Base-by-base conservation (phyloP, 2,113 vertebrate species). In the Prunella fulvescens region DNA sequence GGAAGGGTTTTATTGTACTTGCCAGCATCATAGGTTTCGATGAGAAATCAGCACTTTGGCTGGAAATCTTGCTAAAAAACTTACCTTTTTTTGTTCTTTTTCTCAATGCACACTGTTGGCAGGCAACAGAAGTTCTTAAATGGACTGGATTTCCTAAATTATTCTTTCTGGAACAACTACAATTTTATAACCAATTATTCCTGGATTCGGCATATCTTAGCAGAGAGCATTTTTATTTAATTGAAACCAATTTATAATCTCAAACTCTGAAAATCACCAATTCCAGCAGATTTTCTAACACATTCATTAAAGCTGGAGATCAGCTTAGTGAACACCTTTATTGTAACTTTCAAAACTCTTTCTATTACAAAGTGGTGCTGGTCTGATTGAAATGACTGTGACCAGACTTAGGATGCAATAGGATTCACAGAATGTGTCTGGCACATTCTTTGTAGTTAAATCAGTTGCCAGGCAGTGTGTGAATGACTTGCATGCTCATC, bases 21-120 rank as follows among this genome's bases (percentile, higher is more conserved):
- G 44, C 8, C 15, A 53, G 3, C 0, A 0, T 66, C 57, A 77
- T 31, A 28, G 9, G 3, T 62, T 73, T 62, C 56, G n/a, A 54
- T 61, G 25, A 92, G 20, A 78, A 91, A 85, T 42, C 9, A 81
- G 47, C 16, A 71, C 10, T 74, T 81, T 67, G 33, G 13, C 56
- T 74, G 35, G 23, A 90, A 94, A 65, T 19, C 18, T 81, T 67
- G 14, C 39, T 64, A n/a, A 66, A 44, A 85, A 79, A 50, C 3
- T 62, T 31, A 15, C 7, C 2, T 58, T 58, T 57, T 33, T 26
- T 51, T 33, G 11, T 17, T 22, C 6, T 58, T 87, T 50, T 39
- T 56, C 24, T 72, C 24, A 50, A 7, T 70, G 31, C 11, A 61
- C 14, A 18, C n/a, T 2, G 11, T 20, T 33, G 23, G 13, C 25